A percentile compares a stretch with the other conserved stretches of the same genome.
These are phyloP conservation scores for Euwallacea fornicatus DNA, from an alignment of 1,140 invertebrate species.

Conservation along the genomic window DNA sequence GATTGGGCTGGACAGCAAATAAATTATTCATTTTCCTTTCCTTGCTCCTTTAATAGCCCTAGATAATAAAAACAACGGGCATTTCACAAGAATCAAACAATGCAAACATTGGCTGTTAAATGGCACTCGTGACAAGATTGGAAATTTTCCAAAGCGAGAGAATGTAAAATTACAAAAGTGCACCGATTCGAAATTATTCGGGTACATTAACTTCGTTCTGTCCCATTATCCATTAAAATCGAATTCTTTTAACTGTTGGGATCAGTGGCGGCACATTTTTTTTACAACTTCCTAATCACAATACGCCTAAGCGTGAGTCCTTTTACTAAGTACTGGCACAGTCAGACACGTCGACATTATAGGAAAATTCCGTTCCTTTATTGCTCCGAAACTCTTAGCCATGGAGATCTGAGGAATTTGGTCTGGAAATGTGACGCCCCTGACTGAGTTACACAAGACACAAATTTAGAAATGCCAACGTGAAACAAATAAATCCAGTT, in stretches of 20 bases:
- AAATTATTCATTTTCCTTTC: too few species aligned
- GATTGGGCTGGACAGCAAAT: too few species aligned
- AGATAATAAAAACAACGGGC: too few species aligned
- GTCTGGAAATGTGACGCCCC: too few species aligned
- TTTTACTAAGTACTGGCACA: too few species aligned
- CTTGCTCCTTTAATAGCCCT: too few species aligned
- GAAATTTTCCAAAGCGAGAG: not conserved
- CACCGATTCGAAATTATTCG: not conserved
- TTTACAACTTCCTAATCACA: not conserved
- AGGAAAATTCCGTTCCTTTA: too few species aligned
- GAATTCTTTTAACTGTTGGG: not conserved
- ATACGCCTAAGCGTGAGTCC: too few species aligned
- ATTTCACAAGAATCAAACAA: not conserved
- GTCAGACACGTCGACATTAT: too few species aligned
- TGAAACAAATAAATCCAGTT: not conserved
- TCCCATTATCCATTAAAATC: conserved; percentile 4
- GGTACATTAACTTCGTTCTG: not conserved
- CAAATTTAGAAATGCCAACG: not conserved
- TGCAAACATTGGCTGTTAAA: not conserved
- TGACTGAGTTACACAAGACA: too few species aligned
- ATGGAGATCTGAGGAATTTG: too few species aligned
- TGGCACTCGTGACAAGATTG: not conserved
- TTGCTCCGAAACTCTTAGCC: too few species aligned
- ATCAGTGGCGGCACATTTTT: not conserved
- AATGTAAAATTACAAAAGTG: not conserved